Conservation (phyloP, 2,888 invertebrate species). For the Athalia circularis region DNA sequence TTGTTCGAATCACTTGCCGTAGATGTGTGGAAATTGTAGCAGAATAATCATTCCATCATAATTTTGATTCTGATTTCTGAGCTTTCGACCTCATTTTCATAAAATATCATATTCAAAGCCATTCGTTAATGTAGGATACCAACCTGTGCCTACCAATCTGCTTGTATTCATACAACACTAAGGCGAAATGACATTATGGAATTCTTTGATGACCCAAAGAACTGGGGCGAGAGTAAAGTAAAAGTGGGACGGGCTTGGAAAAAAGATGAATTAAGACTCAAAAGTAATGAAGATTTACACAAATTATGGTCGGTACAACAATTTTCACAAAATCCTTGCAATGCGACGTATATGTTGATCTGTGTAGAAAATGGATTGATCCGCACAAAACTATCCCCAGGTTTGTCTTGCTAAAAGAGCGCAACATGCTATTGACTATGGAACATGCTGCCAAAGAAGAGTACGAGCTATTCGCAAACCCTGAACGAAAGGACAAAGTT, state of each 20-base stretch:
- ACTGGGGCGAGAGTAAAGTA: conserved; percentile 87
- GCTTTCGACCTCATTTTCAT: background rate
- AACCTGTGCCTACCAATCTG: background rate
- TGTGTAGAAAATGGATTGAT: no score
- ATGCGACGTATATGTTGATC: no score
- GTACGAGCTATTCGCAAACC: conserved; percentile 87
- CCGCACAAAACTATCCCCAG: conserved; percentile 69
- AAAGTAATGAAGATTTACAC: conserved; percentile 96
- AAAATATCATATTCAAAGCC: background rate
- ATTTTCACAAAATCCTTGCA: no score
- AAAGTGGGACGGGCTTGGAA: conserved; percentile 92
- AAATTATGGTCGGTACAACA: conserved; percentile 89
- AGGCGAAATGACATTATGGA: conserved; percentile 82
- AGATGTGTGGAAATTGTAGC: no score
- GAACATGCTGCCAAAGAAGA: conserved; percentile 86
- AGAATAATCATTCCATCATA: background rate
- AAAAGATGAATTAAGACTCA: conserved; percentile 92
- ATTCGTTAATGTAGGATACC: conserved; percentile 12
- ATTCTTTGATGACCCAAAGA: conserved; percentile 91
- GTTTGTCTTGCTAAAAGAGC: conserved; percentile 93
- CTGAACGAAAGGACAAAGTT: conserved; percentile 95
- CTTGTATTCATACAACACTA: conserved; percentile 70
- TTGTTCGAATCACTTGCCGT: no score
- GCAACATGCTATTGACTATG: conserved; percentile 98
- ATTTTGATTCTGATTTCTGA: background rate